Evolutionary conservation across 2,113 vertebrate genomes (phyloP), one percentile per base, ranked within the genome.

Genomic region (Semicossyphus pulcher): DNA sequence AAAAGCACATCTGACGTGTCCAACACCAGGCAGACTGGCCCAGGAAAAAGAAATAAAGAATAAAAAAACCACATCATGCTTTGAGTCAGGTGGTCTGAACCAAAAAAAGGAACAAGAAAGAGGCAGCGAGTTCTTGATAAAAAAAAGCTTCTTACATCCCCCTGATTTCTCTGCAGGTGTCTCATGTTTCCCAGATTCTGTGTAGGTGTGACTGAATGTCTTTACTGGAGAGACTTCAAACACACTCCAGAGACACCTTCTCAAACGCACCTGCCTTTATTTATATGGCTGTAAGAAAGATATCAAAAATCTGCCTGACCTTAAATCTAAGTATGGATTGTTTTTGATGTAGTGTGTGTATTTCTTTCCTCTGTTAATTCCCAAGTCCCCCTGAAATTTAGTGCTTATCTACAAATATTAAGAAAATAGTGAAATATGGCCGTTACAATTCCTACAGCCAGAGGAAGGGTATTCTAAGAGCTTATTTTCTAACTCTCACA

Each of bases 121-220:
- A 72, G 10, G 26, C 7, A 65, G 56, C 15, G 10, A 71, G 60
- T 12, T 18, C 28, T 21, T 34, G 20, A 42, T 71, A 42, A 18
- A 47, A 59, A 75, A 67, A n/a, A 34, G 16, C 7, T 42, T 62
- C 32, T 62, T 36, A 21, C 72, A 60, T 44, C 23, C 7, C 9
- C 11, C 51, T 59, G 18, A 54, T 80, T 56, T 56, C 10, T 54
- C 52, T 72, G 44, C 10, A 29, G 72, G 57, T 25, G 34, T 58
- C n/a, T 73, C 67, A 36, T 75, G 52, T 65, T 62, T 1, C 1
- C 39, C 31, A 67, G 29, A 56, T 45, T 65, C 49, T 71, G 18
- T 66, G 54, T 45, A 69, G 18, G 41, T 48, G 67, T 66, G 28
- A 54, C 31, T 61, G 34, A 25, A 42, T 32, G 25, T 72, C 8